Base-by-base conservation (phyloP, 2,888 invertebrate genomes). In the Euplagia quadripunctaria region DNA sequence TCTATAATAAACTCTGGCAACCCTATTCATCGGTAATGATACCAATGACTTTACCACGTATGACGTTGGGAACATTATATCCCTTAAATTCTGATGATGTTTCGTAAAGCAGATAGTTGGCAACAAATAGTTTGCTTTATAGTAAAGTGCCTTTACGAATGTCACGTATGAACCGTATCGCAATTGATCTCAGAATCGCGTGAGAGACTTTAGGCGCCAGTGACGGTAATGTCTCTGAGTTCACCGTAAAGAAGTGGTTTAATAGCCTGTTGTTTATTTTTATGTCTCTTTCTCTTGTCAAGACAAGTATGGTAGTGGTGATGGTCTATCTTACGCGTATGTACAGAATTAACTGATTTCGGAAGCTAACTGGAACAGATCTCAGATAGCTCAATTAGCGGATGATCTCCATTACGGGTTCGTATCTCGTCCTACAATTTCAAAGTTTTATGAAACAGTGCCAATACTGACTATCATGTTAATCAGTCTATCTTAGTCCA, bases 191-290 rank as follows among this genome's bases (percentile, higher is more conserved):
- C 11, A 63, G 31, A 43, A 70, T 70, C 66, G 61, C 70, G 73
- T 70, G 70, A 66, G 73, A 73, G 70, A 70, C 31, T 73, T 67
- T 73, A 63, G 52, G 73, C 73, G 73, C 73, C 73, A 41, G 70
- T 52, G 16, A 52, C 49, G 43, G n/a, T 46, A 73, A 70, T 70
- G 64, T 69, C 58, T 69, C 43, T n/a, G 49, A 42, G 68, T 63
- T 31, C n/a, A 16, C 51, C n/a, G 46, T 64, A 65, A 55, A 42
- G 20, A 52, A 55, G 31, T 55, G 7, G 55, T 46, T 52, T 17
- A 65, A n/a, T 69, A 2, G 17, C 20, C 17, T 31, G 43, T 58
- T 55, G 31, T 64, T 64, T 17, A 58, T 9, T 20, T 31, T 67
- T 31, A 49, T 66, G 8, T 51, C 4, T 66, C 8, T 66, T 66